Conservation (phyloP, 1,140 invertebrate species). For the Cotesia typhae region DNA sequence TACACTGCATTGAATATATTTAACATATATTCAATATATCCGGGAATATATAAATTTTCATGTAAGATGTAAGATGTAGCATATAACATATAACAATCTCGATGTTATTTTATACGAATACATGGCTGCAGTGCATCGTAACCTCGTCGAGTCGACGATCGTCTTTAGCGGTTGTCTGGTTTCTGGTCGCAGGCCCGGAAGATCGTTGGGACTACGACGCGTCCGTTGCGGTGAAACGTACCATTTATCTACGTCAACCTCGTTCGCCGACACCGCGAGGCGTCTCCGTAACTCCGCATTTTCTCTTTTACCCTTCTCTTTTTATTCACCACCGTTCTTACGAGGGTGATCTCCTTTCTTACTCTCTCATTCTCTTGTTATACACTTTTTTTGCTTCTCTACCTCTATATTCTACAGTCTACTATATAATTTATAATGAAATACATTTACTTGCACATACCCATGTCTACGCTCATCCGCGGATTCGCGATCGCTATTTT, state of each 20-base stretch:
- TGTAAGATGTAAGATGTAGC: too few species aligned
- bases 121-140: not conserved
- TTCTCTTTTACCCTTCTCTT: conserved; percentile 44
- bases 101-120: conserved; percentile 3
- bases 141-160: not conserved
- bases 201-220: conserved; percentile 51
- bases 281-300: conserved; percentile 46
- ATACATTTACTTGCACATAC: too few species aligned
- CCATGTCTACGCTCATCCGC: too few species aligned
- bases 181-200: conserved; percentile 47
- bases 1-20: too few species aligned
- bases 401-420: too few species aligned
- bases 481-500: too few species aligned
- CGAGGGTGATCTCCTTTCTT: too few species aligned
- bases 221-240: conserved; percentile 56
- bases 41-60: too few species aligned
- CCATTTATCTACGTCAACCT: conserved; percentile 64
- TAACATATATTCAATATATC: too few species aligned
- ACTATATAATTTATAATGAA: too few species aligned
- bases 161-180: conserved; percentile 14
- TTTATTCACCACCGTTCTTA: conserved; percentile 10
- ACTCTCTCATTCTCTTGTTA: too few species aligned
- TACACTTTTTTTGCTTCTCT: too few species aligned
- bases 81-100: not conserved
- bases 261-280: conserved; percentile 58